Evolutionary conservation across 1,140 invertebrate genomes (phyloP).

Genomic region (Bilobella aurantiaca): DNA sequence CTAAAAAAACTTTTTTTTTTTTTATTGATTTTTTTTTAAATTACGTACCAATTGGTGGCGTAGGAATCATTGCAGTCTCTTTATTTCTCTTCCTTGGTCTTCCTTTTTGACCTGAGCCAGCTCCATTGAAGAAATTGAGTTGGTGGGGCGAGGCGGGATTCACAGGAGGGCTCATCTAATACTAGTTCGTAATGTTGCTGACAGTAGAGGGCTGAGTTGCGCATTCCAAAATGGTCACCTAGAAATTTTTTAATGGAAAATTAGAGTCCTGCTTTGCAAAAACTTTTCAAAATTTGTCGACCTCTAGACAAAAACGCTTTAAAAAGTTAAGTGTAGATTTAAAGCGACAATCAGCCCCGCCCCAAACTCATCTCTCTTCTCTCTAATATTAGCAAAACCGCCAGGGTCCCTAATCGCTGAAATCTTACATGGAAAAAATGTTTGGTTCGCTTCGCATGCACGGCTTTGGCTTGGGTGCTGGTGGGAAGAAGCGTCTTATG

Average conservation of each 20-base stretch:
- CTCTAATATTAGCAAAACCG: neutral
- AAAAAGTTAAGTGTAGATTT: too few species aligned
- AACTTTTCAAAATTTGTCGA: too few species aligned
- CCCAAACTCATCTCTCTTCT: neutral
- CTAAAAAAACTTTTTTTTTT: neutral
- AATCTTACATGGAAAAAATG: neutral
- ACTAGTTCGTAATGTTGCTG: conserved; percentile 69
- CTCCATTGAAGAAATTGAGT: conserved; percentile 54
- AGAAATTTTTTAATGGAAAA: too few species aligned
- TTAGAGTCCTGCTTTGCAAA: too few species aligned
- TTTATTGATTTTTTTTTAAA: neutral
- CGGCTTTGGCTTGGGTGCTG: neutral
- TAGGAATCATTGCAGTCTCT: conserved; percentile 34
- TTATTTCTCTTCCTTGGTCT: conserved; percentile 67
- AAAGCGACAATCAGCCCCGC: too few species aligned
- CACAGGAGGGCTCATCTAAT: conserved; percentile 39
- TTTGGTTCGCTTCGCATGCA: neutral
- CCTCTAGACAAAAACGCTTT: too few species aligned
- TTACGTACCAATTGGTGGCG: neutral
- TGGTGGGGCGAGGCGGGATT: conserved; percentile 26
- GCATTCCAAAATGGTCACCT: conserved; percentile 80
- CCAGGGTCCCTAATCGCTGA: neutral
- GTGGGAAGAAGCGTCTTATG: neutral
- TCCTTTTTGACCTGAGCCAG: conserved; percentile 61
- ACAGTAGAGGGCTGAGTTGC: conserved; percentile 68